Conservation (phyloP, 1,140 invertebrate genomes). For the Rhopalosiphum padi region DNA sequence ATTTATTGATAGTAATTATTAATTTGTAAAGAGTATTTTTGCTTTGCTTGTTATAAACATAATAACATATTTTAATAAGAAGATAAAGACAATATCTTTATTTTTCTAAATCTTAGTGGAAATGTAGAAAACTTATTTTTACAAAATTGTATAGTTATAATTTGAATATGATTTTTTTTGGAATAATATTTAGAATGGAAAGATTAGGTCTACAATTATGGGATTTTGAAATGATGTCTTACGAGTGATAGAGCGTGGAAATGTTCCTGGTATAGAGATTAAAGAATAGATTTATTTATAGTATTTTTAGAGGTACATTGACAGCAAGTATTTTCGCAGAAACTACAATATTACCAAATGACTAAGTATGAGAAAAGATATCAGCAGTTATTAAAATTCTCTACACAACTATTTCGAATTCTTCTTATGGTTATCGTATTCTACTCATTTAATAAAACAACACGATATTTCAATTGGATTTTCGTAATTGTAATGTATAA, state of each 20-base stretch:
- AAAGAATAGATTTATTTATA: neutral
- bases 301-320: neutral
- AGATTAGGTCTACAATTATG: neutral
- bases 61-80: neutral
- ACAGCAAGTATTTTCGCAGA: neutral
- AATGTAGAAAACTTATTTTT: too few relatives aligned
- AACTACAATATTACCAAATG: neutral
- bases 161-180: neutral
- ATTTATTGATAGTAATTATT: neutral
- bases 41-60: neutral
- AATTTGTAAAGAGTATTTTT: neutral
- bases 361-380: neutral
- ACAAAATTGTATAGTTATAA: too few relatives aligned
- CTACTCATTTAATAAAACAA: neutral
- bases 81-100: neutral
- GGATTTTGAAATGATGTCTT: neutral
- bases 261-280: neutral
- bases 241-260: neutral
- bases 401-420: neutral
- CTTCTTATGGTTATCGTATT: neutral
- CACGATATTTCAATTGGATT: neutral
- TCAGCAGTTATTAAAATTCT: neutral
- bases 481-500: neutral
- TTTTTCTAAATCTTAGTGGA: neutral
- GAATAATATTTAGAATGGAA: neutral